A percentile compares a stretch with the other conserved stretches of the same genome.
phyloP scores from a whole-genome alignment of 2,113 vertebrate species.

The Zapus hudsonius region DNA sequence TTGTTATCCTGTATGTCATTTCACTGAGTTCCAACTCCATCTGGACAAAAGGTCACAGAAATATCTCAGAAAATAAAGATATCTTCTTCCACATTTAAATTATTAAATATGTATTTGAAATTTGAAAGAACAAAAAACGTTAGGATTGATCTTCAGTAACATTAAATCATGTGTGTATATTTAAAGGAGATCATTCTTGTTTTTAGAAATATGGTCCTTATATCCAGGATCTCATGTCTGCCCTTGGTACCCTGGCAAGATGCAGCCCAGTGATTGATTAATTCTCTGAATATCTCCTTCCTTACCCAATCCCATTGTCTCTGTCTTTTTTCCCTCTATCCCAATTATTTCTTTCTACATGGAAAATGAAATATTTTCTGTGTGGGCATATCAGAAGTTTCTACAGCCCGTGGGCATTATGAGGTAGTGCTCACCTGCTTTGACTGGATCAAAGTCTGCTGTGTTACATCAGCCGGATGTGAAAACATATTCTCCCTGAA shows the following conservation, averaged over 20 bases:
- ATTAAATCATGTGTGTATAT: background rate
- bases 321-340: background rate
- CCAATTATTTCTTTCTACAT: background rate
- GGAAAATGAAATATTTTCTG: background rate
- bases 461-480: background rate
- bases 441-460: conserved; percentile 1
- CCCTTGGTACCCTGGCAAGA: background rate
- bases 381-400: conserved; percentile 12
- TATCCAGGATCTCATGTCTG: background rate
- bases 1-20: background rate
- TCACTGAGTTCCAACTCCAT: conserved; percentile 4
- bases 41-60: background rate
- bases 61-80: conserved; percentile 1
- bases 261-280: background rate
- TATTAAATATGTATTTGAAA: background rate
- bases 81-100: background rate
- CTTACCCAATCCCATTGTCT: background rate
- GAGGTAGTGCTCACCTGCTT: conserved; percentile 22
- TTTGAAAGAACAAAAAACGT: background rate
- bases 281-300: background rate
- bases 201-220: background rate
- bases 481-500: background rate
- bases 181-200: background rate
- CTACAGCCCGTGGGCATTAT: background rate
- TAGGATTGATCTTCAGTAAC: background rate